These are phyloP conservation scores for Chitala chitala DNA, from an alignment of 2,113 vertebrate species.

Conservation along the genomic window DNA sequence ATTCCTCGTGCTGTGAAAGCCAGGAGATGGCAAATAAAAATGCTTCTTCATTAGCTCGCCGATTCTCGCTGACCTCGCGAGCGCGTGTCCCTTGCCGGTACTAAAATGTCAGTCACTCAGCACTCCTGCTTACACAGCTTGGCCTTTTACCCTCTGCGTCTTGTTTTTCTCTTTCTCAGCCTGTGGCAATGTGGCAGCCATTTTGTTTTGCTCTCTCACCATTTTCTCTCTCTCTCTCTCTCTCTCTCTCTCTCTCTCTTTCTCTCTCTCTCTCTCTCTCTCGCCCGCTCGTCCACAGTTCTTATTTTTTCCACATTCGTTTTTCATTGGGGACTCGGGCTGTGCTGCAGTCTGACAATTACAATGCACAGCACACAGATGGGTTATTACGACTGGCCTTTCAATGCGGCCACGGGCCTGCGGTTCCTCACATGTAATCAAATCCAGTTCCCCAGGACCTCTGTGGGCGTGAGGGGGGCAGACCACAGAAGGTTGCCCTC, in stretches of 20 bases:
- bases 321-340: constrained; percentile 69
- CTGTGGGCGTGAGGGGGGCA: constrained; percentile 24
- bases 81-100: constrained; percentile 76
- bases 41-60: constrained; percentile 73
- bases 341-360: constrained; percentile 84
- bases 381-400: constrained; percentile 84
- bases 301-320: constrained; percentile 8
- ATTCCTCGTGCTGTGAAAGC: constrained; percentile 87
- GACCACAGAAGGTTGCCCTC: constrained; percentile 39
- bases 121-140: constrained; percentile 68
- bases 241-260: background rate
- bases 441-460: constrained; percentile 69
- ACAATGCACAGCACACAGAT: constrained; percentile 77
- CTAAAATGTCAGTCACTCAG: constrained; percentile 89
- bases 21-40: constrained; percentile 91
- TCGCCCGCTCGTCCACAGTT: background rate
- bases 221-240: constrained; percentile 60
- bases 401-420: constrained; percentile 70
- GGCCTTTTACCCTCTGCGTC: constrained; percentile 72
- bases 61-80: constrained; percentile 80
- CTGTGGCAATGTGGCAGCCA: constrained; percentile 71
- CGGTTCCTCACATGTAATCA: constrained; percentile 76
- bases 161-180: constrained; percentile 71
- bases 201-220: constrained; percentile 56
- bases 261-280: constrained; percentile 57